Evolutionary conservation across 2,113 vertebrate genomes (phyloP), one percentile per base, ranked within the genome.

Genomic region (Perca schrenkii): DNA sequence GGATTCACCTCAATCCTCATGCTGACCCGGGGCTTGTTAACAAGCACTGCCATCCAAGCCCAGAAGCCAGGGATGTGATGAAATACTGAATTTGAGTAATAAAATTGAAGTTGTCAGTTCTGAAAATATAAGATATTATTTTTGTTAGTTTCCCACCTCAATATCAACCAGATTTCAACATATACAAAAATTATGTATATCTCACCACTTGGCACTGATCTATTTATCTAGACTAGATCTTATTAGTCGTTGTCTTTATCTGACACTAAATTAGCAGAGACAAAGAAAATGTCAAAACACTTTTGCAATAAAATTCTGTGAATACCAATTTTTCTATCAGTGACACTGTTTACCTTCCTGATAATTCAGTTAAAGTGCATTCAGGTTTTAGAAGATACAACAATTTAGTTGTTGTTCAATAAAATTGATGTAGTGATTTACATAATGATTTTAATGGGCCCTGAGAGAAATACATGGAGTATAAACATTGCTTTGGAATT

Each of bases 1-100:
- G 79, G 74, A 85, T 76, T 76, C 40, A 80, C 47, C 78, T 80
- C 85, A 74, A 77, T 82, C 71, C 57, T 47, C 25, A 25, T 8
- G 47, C 49, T 72, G 83, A 82, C 83, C 8, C 3, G 16, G 54
- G 52, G 46, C 84, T 67, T 74, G 54, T 63, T 74, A 78, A 74
- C 62, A 46, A 64, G 40, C 61, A 52, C 54, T 54, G 66, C 43
- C 60, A 79, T 47, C 53, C 58, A 47, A 31, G 52, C 52, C 31
- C n/a, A 60, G 57, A 69, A 54, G 53, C 34, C 17, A 77, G 21
- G 31, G 31, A 71, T 62, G 52, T 75, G 47, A 75, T 64, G 52
- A 86, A 74, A 60, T 68, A 74, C 40, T 25, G 54, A 61, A 49
- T 66, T 47, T 43, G 22, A 71, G 53, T 17, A 6, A 52, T 3